Evolutionary conservation across 1,140 invertebrate species (phyloP), one percentile per base, ranked within the genome.

Genomic region (Solenopsis invicta): DNA sequence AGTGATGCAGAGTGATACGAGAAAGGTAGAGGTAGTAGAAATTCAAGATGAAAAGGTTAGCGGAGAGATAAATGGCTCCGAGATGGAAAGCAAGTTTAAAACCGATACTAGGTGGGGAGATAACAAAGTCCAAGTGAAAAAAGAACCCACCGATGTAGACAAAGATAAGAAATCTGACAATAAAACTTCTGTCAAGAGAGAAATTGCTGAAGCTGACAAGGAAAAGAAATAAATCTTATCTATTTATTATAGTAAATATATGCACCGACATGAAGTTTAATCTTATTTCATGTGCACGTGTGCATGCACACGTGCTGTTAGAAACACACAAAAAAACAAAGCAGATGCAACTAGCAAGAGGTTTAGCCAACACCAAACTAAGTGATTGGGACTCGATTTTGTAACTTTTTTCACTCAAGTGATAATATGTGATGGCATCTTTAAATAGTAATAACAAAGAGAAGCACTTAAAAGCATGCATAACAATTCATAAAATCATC

Each of bases 71-170:
- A 95, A 95, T 37, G 95, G 95, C 6, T 93, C 95, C 0, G 95
- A 94, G 66, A 64, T 80, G 54, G 95, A 95, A 52, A 92, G 85
- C 18, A 95, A 95, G 86, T 94, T 92, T 18, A 95, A 95, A 88
- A 92, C 91, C 29, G 95, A 95, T 78, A 94, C 93, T n/a, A 91
- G 95, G 87, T 95, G 95, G 95, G 94, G 95, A 37, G 95, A 95
- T 45, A 94, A 91, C 74, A 95, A 95, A 78, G 69, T 92, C 48
- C 85, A 86, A 16, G 69, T 94, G 2, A 95, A 95, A 67, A 95
- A 94, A 76, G 95, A 95, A 76, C 34, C 80, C 6, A 21, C 45
- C 4, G 94, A 94, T 3, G 87, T 72, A 21, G 94, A 95, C 2
- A 95, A 94, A 64, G 94, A 94, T 0, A 95, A 95, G 78, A 95